Evolutionary conservation across 1,140 invertebrate genomes (phyloP).

Genomic region (Nebria ingens): DNA sequence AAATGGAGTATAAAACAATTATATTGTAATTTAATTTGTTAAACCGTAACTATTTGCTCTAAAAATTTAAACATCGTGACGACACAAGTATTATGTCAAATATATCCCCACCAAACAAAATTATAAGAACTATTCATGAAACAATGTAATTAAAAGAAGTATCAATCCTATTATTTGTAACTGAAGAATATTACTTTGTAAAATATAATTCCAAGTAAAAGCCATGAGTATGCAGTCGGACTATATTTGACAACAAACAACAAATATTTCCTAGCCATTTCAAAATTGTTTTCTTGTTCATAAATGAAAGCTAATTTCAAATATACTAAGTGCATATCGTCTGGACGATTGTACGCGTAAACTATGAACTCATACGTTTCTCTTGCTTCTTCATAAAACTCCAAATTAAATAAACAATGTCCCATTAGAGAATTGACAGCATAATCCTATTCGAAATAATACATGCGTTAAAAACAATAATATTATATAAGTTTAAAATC

Average conservation of each 20-base stretch:
- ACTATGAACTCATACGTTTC: conserved; percentile 23
- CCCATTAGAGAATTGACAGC: conserved; percentile 21
- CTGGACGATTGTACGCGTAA: conserved; percentile 23
- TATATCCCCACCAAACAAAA: too few relatives aligned
- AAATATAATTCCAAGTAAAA: conserved; percentile 23
- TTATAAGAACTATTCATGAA: too few relatives aligned
- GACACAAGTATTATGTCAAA: too few relatives aligned
- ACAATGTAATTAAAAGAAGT: neutral
- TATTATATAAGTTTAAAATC: conserved; percentile 3
- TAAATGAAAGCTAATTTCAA: conserved; percentile 20
- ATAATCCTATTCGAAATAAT: too few relatives aligned
- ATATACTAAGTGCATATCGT: conserved; percentile 26
- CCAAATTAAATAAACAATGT: conserved; percentile 21
- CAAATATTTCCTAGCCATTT: conserved; percentile 22
- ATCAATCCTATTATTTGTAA: neutral
- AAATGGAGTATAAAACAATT: too few relatives aligned
- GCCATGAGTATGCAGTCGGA: conserved; percentile 28
- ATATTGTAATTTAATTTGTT: too few relatives aligned
- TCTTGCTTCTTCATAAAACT: conserved; percentile 20
- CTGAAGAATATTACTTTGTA: conserved; percentile 15
- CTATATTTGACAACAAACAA: conserved; percentile 26
- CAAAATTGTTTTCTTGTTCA: conserved; percentile 15
- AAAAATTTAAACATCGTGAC: too few relatives aligned
- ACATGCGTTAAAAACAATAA: conserved; percentile 13
- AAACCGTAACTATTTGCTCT: too few relatives aligned